These are phyloP conservation scores for Dromococcyx pavoninus DNA, from an alignment of 2,797 vertebrate genomes.

Conservation along the genomic window DNA sequence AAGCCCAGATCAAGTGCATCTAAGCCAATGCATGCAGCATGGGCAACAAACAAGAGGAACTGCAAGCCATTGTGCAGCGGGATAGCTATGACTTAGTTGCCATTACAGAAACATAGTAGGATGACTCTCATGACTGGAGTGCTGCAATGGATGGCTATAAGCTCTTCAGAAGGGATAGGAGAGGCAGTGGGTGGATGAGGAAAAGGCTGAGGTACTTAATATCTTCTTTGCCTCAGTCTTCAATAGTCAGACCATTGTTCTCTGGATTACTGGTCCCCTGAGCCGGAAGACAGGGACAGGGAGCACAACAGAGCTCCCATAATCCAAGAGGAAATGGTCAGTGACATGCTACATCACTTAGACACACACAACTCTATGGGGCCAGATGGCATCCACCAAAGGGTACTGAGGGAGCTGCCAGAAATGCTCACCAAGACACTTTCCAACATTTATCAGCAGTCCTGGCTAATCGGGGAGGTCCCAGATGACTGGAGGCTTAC, in stretches of 20 bases:
- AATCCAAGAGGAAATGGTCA: neutral
- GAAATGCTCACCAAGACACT: no score
- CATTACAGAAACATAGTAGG: neutral
- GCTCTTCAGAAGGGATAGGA: neutral
- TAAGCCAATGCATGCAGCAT: neutral
- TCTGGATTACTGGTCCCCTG: no score
- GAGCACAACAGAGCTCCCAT: neutral
- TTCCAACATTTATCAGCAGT: no score
- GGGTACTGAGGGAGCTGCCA: no score
- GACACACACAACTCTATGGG: neutral
- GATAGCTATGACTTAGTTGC: neutral
- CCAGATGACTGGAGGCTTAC: no score
- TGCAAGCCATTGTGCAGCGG: neutral
- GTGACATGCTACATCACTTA: neutral
- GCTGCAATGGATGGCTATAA: neutral
- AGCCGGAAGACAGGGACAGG: neutral
- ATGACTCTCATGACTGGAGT: neutral
- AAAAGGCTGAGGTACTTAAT: neutral
- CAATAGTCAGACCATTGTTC: neutral
- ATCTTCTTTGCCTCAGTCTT: neutral
- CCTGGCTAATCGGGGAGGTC: no score
- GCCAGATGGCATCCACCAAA: no score
- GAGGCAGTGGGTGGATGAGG: neutral
- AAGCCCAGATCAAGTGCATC: neutral
- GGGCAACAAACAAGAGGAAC: neutral